phyloP scores from a whole-genome alignment of 1,140 invertebrate species.

The Eufriesea mexicana region DNA sequence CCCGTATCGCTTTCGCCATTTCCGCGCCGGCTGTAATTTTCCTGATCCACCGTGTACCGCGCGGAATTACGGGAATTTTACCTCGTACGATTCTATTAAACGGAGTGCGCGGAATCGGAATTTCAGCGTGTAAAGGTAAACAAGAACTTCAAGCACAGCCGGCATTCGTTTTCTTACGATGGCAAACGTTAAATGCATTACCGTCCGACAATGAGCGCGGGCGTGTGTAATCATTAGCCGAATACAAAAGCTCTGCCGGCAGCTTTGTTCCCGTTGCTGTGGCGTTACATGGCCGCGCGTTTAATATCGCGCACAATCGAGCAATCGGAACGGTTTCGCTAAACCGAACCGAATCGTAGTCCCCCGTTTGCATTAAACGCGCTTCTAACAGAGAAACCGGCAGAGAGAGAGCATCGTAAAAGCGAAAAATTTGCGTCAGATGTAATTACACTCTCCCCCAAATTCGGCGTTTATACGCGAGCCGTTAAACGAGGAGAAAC shows the following conservation, averaged over 20 bases:
- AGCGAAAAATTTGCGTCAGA: too few species aligned
- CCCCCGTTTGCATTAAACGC: not conserved
- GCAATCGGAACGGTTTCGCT: constrained; percentile 1
- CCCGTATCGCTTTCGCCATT: not conserved
- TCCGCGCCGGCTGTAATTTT: not conserved
- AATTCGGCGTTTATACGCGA: too few species aligned
- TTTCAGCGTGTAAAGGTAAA: not conserved
- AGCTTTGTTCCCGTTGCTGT: not conserved
- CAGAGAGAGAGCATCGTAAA: too few species aligned
- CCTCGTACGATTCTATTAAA: not conserved
- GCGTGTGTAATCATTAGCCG: constrained; percentile 2
- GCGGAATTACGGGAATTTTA: constrained; percentile 1
- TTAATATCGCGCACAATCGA: constrained; percentile 7
- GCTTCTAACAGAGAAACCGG: too few species aligned
- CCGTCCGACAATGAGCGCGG: constrained; percentile 3
- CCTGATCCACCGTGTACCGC: not conserved
- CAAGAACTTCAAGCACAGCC: not conserved
- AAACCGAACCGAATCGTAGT: not conserved
- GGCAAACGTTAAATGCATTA: constrained; percentile 24
- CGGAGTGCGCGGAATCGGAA: not conserved
- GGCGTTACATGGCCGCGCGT: not conserved
- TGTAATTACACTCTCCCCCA: too few species aligned
- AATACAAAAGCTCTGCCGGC: constrained; percentile 3
- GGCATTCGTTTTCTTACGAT: constrained; percentile 15
- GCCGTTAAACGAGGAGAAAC: too few species aligned